Base-by-base conservation (phyloP, 1,140 invertebrate species). In the Brachionus calyciflorus region DNA sequence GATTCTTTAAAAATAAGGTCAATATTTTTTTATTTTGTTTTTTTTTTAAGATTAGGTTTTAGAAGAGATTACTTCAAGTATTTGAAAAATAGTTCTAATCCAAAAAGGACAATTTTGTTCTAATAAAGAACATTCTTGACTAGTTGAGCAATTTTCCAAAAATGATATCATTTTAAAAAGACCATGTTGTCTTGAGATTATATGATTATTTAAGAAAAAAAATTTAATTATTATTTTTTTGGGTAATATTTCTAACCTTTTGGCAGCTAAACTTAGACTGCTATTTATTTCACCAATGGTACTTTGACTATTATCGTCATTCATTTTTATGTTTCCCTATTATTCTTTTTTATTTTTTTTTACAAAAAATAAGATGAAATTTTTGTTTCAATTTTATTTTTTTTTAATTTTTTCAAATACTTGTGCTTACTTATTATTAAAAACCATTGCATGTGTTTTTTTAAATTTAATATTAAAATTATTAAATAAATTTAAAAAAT, bases 101-200 rank as follows among this genome's bases (percentile, higher is more conserved):
- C 60, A 65, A 65, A 65, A 65, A 9, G 60, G 10, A 44, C 60
- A 65, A 44, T 44, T 65, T 26, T 65, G 60, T 14, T 65, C 60
- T 21, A 65, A 41, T 26, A 65, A 44, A 65, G 37, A 44, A 24
- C 60, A 65, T 24, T 65, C 60, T 14, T 44, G 9, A 65, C 19
- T 24, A 14, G 37, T 30, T 17, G 9, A 30, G 21, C 60, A 65
- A 26, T 46, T 65, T 65, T 65, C 60, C 40, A 65, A 65, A 24
- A 44, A 65, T 44, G 37, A 65, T 14, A 65, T 65, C 60, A 65
- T 65, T 65, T 65, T 65, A 44, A 65, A 65, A 28, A 65, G 60
- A 44, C 60, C 60, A 65, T 65, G 40, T 44, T 65, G 60, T 44
- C 60, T 60, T 33, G 19, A 40, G 37, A n/a, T n/a, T n/a, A n/a